Conservation (phyloP, 1,140 invertebrate species). For the Drosophila virilis region DNA sequence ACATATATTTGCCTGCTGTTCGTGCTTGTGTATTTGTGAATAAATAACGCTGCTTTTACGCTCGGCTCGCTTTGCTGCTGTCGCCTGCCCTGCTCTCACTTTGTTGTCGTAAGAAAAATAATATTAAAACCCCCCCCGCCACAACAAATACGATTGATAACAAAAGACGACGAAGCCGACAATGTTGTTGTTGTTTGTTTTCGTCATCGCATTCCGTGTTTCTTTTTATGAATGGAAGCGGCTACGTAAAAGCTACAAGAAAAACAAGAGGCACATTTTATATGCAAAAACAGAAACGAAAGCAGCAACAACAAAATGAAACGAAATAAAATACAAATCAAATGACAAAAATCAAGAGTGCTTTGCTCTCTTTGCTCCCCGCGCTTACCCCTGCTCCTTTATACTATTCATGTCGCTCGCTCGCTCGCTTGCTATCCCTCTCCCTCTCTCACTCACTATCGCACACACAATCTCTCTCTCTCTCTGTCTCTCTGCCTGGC, state of each 20-base stretch:
- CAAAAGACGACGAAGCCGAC: slow-evolving; percentile 45
- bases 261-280: slow-evolving; percentile 50
- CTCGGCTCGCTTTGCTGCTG: slow-evolving; percentile 23
- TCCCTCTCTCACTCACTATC: neutral
- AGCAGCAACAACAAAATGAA: slow-evolving; percentile 24
- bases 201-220: slow-evolving; percentile 29
- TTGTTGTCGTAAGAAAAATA: slow-evolving; percentile 44
- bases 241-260: slow-evolving; percentile 24
- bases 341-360: slow-evolving; percentile 58
- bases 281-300: slow-evolving; percentile 38
- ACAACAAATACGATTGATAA: slow-evolving; percentile 61
- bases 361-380: slow-evolving; percentile 33
- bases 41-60: slow-evolving; percentile 65
- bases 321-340: slow-evolving; percentile 40
- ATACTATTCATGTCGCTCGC: slow-evolving; percentile 5
- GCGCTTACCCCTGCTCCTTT: neutral
- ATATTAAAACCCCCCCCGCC: slow-evolving; percentile 19
- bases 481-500: slow-evolving; percentile 22
- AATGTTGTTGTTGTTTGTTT: slow-evolving; percentile 15
- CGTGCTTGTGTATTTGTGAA: slow-evolving; percentile 40
- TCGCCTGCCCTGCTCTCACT: slow-evolving; percentile 37
- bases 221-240: slow-evolving; percentile 61
- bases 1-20: slow-evolving; percentile 36
- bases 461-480: no score
- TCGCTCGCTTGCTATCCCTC: slow-evolving; percentile 3